These are phyloP conservation scores for Mastacembelus armatus DNA, from an alignment of 2,797 vertebrate species.

Conservation along the genomic window DNA sequence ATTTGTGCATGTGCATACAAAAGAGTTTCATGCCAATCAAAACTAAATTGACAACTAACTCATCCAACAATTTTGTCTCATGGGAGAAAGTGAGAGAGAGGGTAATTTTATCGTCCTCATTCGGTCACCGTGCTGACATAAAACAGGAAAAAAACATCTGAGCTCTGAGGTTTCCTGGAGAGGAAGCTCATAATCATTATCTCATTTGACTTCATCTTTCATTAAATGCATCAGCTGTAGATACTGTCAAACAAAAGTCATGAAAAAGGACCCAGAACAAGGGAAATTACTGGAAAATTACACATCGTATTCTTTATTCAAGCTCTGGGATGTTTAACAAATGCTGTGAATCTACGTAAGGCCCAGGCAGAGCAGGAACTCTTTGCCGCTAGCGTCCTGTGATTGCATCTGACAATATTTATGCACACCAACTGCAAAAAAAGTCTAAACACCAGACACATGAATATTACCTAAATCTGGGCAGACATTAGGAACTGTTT, in stretches of 20 bases:
- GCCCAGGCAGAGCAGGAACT: slow-evolving; percentile 49
- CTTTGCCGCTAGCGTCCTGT: slow-evolving; percentile 52
- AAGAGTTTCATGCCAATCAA: slow-evolving; percentile 61
- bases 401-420: slow-evolving; percentile 79
- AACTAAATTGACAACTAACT: slow-evolving; percentile 59
- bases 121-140: background rate
- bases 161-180: background rate
- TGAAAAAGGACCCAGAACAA: background rate
- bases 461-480: slow-evolving; percentile 74
- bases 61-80: slow-evolving; percentile 48
- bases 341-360: slow-evolving; percentile 32
- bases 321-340: slow-evolving; percentile 56
- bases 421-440: slow-evolving; percentile 62
- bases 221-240: slow-evolving; percentile 25
- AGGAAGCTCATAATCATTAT: slow-evolving; percentile 17
- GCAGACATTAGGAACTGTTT: slow-evolving; percentile 78
- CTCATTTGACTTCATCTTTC: slow-evolving; percentile 19
- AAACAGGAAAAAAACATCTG: slow-evolving; percentile 34
- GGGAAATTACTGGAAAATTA: slow-evolving; percentile 46
- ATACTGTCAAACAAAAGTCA: slow-evolving; percentile 37
- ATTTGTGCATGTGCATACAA: slow-evolving; percentile 14
- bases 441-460: slow-evolving; percentile 66
- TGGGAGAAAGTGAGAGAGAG: slow-evolving; percentile 39
- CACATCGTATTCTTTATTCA: slow-evolving; percentile 32
- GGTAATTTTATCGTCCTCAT: slow-evolving; percentile 2